phyloP scores from a whole-genome alignment of 2,888 invertebrate species.

The Elmis aenea region DNA sequence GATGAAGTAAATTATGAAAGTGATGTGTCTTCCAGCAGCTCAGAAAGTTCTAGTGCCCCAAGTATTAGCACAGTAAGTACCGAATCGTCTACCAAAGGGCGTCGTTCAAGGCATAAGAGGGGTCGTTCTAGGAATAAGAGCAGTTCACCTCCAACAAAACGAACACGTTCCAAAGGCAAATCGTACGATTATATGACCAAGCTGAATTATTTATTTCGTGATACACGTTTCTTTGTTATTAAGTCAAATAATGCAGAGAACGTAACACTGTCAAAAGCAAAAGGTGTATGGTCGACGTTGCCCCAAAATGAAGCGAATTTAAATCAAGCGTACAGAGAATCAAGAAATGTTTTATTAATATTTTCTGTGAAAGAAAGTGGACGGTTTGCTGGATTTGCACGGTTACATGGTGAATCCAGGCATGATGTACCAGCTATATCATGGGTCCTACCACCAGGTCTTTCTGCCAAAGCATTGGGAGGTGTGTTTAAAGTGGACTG shows the following conservation, averaged over 20 bases:
- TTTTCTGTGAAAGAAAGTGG: conserved; percentile 99
- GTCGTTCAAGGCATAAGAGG: conserved; percentile 56
- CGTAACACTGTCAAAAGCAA: conserved; percentile 87
- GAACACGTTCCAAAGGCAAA: conserved; percentile 51
- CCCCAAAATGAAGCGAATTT: conserved; percentile 95
- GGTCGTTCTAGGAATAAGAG: conserved; percentile 44
- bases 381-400: conserved; percentile 90
- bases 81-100: conserved; percentile 58
- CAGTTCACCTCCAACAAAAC: conserved; percentile 37
- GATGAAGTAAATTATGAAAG: conserved; percentile 79
- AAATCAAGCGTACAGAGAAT: conserved; percentile 90
- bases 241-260: conserved; percentile 98
- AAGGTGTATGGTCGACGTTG: conserved; percentile 96
- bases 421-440: conserved; percentile 85
- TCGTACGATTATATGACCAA: conserved; percentile 83
- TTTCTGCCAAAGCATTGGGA: conserved; percentile 87
- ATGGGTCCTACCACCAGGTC: conserved; percentile 92
- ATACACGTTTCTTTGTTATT: conserved; percentile 92
- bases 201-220: conserved; percentile 89
- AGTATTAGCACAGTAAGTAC: conserved; percentile 76
- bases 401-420: conserved; percentile 81
- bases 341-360: conserved; percentile 88
- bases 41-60: conserved; percentile 64
- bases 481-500: conserved; percentile 96
- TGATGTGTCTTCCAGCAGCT: conserved; percentile 81